phyloP scores from a whole-genome alignment of 2,797 vertebrate genomes.

The Gadopsis marmoratus region DNA sequence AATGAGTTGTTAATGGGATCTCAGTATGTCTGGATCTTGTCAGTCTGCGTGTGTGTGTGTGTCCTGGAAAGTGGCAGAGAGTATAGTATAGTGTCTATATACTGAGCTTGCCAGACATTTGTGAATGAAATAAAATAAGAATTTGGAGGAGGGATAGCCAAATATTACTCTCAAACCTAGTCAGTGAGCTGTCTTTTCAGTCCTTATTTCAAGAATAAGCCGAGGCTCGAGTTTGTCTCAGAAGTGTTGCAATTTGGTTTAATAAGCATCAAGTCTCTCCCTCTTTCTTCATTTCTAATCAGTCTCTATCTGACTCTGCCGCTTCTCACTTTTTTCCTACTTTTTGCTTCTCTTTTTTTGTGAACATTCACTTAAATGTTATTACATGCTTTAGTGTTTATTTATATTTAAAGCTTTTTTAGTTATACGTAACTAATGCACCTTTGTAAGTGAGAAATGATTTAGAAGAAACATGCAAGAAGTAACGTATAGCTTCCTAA shows the following conservation, averaged over 20 bases:
- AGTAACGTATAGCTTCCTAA: background rate
- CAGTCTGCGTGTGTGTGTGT: constrained; percentile 17
- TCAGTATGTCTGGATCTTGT: constrained; percentile 14
- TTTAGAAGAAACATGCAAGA: background rate
- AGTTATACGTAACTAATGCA: background rate
- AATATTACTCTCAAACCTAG: constrained; percentile 80
- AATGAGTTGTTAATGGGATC: constrained; percentile 30
- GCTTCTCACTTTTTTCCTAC: constrained; percentile 25
- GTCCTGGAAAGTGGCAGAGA: constrained; percentile 9
- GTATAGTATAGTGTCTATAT: constrained; percentile 34
- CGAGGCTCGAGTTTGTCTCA: constrained; percentile 87
- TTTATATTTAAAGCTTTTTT: constrained; percentile 11
- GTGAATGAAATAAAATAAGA: constrained; percentile 46
- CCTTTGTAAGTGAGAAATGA: background rate
- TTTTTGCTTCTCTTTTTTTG: constrained; percentile 41
- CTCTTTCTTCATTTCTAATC: constrained; percentile 59
- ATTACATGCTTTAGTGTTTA: constrained; percentile 7
- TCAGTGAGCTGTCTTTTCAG: constrained; percentile 89
- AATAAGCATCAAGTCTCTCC: constrained; percentile 85
- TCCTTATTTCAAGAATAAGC: constrained; percentile 90
- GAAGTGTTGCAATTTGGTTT: constrained; percentile 87
- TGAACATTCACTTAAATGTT: background rate
- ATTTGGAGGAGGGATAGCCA: constrained; percentile 55
- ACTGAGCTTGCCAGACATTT: constrained; percentile 57
- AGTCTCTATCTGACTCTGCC: constrained; percentile 48